Evolutionary conservation across 2,888 invertebrate genomes (phyloP), one percentile per base, ranked within the genome.

Genomic region (Mesorhabditis belari): DNA sequence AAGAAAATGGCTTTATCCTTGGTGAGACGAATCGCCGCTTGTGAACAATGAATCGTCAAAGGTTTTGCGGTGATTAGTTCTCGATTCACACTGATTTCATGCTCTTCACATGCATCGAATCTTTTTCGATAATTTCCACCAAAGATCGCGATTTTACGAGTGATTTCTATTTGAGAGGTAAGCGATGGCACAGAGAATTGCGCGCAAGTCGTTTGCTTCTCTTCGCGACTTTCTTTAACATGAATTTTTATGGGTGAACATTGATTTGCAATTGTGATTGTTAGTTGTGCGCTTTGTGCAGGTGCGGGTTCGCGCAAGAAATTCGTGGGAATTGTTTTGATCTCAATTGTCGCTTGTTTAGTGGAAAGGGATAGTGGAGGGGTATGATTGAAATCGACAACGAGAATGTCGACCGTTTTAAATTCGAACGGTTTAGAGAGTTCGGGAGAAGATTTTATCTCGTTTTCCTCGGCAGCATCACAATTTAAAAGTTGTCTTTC

Each of bases 381-480:
- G 55, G 69, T 57, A 28, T 57, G 25, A 60, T 69, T 69, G 27
- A 58, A 55, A 51, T 69, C 61, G 50, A 65, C 54, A 51, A 63
- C 60, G 24, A 35, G 54, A 58, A 64, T 61, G 62, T 66, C 61
- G 35, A 63, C 57, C 28, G 66, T 67, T 12, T 60, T 49, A 35
- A 35, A 35, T 35, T 35, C 12, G n/a, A 17, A 9, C 1, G 12
- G n/a, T 35, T 35, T 35, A 17, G 12, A n/a, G 9, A 71, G 49
- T 4, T 76, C 73, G 27, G 73, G 62, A 29, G 62, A 57, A 27
- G 67, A 62, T 56, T 57, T 58, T 21, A 67, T 60, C 25, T 66
- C 62, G 54, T 67, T 57, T 5, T 71, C 65, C 57, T 79, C 79
- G 17, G 75, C 64, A 5, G 77, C 77, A 49, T 76, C 73, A 9